phyloP scores from a whole-genome alignment of 2,888 invertebrate genomes.

The Melanophora roralis region DNA sequence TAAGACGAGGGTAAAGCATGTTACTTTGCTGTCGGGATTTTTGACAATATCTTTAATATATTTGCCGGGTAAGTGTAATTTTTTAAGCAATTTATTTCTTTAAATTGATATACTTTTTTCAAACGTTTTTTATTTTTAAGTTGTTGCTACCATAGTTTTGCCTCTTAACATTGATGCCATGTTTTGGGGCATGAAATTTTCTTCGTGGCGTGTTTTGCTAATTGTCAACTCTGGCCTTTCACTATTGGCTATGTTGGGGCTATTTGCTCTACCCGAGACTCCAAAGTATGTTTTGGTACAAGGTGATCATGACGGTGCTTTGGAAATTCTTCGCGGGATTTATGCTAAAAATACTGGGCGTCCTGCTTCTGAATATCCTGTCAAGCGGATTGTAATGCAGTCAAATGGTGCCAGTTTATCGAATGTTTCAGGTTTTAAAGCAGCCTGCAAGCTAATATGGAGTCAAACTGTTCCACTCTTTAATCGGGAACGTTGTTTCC shows the following conservation, averaged over 20 bases:
- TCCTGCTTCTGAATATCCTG: constrained; percentile 78
- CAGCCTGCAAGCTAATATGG: constrained; percentile 72
- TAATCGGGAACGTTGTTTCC: constrained; percentile 66
- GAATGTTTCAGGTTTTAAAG: constrained; percentile 68
- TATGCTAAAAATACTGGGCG: constrained; percentile 79
- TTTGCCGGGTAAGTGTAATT: constrained; percentile 77
- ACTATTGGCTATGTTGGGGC: constrained; percentile 80
- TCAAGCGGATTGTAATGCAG: constrained; percentile 71
- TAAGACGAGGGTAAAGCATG: constrained; percentile 78
- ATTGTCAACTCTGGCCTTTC: constrained; percentile 83
- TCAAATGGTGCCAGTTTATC: constrained; percentile 69
- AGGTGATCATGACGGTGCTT: constrained; percentile 80
- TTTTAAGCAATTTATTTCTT: not conserved
- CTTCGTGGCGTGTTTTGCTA: constrained; percentile 87
- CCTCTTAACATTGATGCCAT: constrained; percentile 79
- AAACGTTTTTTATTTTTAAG: constrained; percentile 74
- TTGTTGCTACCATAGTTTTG: constrained; percentile 83
- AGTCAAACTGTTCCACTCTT: constrained; percentile 74
- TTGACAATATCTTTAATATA: constrained; percentile 80
- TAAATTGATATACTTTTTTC: not conserved
- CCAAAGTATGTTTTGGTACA: constrained; percentile 86
- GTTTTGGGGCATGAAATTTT: constrained; percentile 79
- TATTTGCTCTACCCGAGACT: constrained; percentile 84
- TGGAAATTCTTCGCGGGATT: constrained; percentile 80
- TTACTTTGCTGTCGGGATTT: constrained; percentile 80